Evolutionary conservation across 1,140 invertebrate genomes (phyloP), one percentile per base, ranked within the genome.

Genomic region (Ceratosolen fusciceps): DNA sequence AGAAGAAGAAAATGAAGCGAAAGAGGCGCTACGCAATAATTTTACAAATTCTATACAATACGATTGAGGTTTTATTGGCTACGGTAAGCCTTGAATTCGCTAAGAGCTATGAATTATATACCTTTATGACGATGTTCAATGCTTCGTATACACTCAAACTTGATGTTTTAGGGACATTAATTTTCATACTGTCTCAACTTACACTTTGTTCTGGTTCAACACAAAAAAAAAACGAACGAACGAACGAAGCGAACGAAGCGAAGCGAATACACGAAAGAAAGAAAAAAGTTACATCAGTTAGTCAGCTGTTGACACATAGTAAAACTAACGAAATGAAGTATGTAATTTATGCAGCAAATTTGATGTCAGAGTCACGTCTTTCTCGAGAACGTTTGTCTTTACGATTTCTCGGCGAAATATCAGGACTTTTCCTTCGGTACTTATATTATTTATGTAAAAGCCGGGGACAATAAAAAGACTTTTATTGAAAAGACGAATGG

Each of bases 111-210:
- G 26, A 29, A 10, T 29, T 47, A 47, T 26, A 29, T 43, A 1
- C 7, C 37, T n/a, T n/a, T n/a, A n/a, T n/a, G n/a, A 68, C 9
- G 67, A 68, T 21, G 4, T 47, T 68, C 47, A 68, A 47, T 43
- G 21, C 1, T 71, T 70, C 29, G 10, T 49, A 49, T 26, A 21
- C 21, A 39, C 37, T 47, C n/a, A 8, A 14, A 76, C 24, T 12
- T 19, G 39, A 47, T 21, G 21, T 43, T 43, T 67, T 21, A n/a
- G 39, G 31, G 19, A 16, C 37, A 60, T 67, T 43, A 43, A 52
- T 70, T 70, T 70, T 49, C 39, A 26, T 65, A 60, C 58, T 58
- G 74, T 49, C 56, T 49, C 1, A 65, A 76, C 65, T 65, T 49
- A 43, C 3, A 37, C 5, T 37, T 62, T 34, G 16, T 19, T 62